Evolutionary conservation across 35 echinoderm and acorn worm species (phyloP), one percentile per base, ranked within the genome.

Genomic region (Apostichopus californicus): DNA sequence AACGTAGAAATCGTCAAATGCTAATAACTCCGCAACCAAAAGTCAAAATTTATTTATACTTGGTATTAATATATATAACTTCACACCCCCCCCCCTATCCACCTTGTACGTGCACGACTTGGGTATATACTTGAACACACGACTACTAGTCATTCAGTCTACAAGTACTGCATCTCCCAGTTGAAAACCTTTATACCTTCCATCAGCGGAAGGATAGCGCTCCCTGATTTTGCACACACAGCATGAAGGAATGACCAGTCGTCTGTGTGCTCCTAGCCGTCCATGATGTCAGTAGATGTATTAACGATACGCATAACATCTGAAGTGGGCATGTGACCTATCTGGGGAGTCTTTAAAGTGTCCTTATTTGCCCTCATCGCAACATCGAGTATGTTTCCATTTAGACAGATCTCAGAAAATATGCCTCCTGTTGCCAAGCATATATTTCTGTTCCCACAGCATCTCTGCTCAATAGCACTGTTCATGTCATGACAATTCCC

Each of bases 261-360:
- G 3, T 79, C 4, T 79, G 8, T 52, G 13, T 25, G 70, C 72
- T 55, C 89, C 89, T 55, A 91, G n/a, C 34, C 73, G 77, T 4
- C 89, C 89, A 91, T 91, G 73, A 63, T 91, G 52, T 55, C 89
- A 91, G 52, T 78, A 58, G 24, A 79, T 61, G 55, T 78, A 91
- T 73, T 91, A 55, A 0, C 77, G 71, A 55, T 91, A 78, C 1
- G 46, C 55, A 23, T 89, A 75, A 26, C 75, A 89, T 2, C 60
- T 60, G 53, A 72, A 72, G 52, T 89, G 71, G 1, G 54, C 58
- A 68, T 87, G 59, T 23, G 60, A 75, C 14, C 66, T 89, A 64
- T 89, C 46, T 72, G 60, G 63, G 6, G 58, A 21, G 52, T 89
- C 86, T 14, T 66, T 5, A 89, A 75, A 9, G 3, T 20, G 15